Evolutionary conservation across 2,888 invertebrate species (phyloP).

Genomic region (Tetanocera ferruginea): DNA sequence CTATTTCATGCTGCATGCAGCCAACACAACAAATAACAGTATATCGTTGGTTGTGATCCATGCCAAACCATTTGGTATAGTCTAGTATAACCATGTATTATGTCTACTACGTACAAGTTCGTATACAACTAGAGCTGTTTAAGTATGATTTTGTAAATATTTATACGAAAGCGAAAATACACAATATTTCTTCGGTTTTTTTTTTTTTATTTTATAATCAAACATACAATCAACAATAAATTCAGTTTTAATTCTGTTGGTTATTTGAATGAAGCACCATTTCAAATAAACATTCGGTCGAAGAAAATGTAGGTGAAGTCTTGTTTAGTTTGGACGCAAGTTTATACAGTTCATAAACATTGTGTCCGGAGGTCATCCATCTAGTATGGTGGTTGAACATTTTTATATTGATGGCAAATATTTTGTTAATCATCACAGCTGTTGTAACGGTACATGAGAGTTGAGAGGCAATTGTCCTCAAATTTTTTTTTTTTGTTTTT

Average conservation of each 20-base stretch:
- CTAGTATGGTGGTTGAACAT: neutral
- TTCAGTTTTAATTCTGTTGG: neutral
- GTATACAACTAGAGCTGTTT: neutral
- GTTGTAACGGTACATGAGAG: too few species aligned
- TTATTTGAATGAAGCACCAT: slow-evolving; percentile 21
- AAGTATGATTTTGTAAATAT: slow-evolving; percentile 30
- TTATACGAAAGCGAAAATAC: slow-evolving; percentile 14
- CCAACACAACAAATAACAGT: neutral
- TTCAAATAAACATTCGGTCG: neutral
- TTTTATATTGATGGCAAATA: neutral
- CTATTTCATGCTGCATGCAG: neutral
- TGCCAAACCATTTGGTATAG: neutral
- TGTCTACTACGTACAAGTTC: neutral
- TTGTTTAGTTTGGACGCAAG: neutral
- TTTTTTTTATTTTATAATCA: slow-evolving; percentile 8
- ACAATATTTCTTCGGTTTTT: neutral
- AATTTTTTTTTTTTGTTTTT: too few species aligned
- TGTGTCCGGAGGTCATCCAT: neutral
- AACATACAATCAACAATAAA: slow-evolving; percentile 18
- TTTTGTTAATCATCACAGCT: neutral
- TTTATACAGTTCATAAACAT: neutral
- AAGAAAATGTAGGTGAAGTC: neutral
- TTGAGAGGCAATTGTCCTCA: too few species aligned
- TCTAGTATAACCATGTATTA: neutral
- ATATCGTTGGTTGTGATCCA: neutral